Evolutionary conservation across 2,888 invertebrate genomes (phyloP).

Genomic region (Andrena praecox): DNA sequence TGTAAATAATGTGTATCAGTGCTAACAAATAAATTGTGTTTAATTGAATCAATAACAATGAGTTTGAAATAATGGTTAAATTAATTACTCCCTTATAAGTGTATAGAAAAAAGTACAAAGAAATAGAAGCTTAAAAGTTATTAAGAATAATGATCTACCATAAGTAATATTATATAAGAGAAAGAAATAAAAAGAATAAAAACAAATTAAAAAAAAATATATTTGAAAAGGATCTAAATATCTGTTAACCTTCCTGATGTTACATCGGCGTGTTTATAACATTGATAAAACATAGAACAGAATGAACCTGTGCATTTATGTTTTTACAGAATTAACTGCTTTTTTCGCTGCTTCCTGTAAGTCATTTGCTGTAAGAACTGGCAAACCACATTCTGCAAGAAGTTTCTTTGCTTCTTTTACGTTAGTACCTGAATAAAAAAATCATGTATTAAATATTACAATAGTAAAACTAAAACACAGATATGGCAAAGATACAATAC

Average conservation of each 20-base stretch:
- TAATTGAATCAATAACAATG: not conserved
- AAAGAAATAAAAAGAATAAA: not conserved
- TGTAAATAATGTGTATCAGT: constrained; percentile 3
- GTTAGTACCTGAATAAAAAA: constrained; percentile 90
- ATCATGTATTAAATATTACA: constrained; percentile 14
- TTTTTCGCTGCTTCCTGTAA: constrained; percentile 97
- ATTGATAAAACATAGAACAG: constrained; percentile 33
- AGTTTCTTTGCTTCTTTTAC: constrained; percentile 93
- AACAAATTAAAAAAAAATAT: not conserved
- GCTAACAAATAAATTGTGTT: not conserved
- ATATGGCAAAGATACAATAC: not conserved
- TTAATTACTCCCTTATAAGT: not conserved
- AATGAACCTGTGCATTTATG: constrained; percentile 47
- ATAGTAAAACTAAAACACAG: not conserved
- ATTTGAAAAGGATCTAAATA: not conserved
- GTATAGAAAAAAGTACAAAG: not conserved
- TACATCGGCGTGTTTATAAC: constrained; percentile 41
- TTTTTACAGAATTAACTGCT: constrained; percentile 87
- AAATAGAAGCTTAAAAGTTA: not conserved
- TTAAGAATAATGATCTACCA: constrained; percentile 7
- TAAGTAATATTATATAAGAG: not conserved
- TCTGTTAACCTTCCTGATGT: not conserved
- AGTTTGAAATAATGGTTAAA: not conserved
- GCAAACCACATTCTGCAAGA: constrained; percentile 92
- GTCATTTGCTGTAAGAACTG: constrained; percentile 92